These are phyloP conservation scores for Dinomys branickii DNA, from an alignment of 2,113 vertebrate genomes.

Conservation along the genomic window DNA sequence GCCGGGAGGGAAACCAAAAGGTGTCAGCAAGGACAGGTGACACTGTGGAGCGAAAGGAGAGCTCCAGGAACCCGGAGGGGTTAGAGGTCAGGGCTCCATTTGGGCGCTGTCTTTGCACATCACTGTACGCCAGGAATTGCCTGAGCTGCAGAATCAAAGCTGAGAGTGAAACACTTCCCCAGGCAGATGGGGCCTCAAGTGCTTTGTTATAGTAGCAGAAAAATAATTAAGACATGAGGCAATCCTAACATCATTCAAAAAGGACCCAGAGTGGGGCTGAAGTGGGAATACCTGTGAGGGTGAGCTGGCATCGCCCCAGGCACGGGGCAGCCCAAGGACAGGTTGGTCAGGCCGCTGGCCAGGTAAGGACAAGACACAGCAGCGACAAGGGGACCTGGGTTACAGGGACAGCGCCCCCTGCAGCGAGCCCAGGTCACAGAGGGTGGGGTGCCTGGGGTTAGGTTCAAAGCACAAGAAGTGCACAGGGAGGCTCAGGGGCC, in stretches of 20 bases:
- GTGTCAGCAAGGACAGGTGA: background rate
- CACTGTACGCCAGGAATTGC: background rate
- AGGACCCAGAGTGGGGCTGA: background rate
- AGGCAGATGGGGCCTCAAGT: background rate
- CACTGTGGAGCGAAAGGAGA: background rate
- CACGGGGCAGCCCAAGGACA: background rate
- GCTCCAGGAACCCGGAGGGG: too few species aligned
- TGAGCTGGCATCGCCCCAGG: background rate
- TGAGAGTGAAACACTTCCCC: background rate
- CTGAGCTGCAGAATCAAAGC: background rate
- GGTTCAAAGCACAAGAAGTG: conserved; percentile 32
- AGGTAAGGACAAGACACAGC: background rate
- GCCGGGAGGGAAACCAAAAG: background rate
- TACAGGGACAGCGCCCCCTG: background rate
- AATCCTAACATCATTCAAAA: background rate
- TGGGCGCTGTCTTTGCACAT: background rate
- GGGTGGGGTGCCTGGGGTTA: background rate
- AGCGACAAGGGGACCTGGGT: background rate
- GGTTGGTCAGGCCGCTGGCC: background rate
- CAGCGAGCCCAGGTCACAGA: background rate
- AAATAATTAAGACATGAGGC: background rate
- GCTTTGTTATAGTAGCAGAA: background rate
- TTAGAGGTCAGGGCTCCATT: background rate
- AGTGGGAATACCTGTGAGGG: background rate
- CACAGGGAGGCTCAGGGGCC: background rate